Base-by-base conservation (phyloP, 2,113 vertebrate genomes). In the Aptenodytes forsteri region DNA sequence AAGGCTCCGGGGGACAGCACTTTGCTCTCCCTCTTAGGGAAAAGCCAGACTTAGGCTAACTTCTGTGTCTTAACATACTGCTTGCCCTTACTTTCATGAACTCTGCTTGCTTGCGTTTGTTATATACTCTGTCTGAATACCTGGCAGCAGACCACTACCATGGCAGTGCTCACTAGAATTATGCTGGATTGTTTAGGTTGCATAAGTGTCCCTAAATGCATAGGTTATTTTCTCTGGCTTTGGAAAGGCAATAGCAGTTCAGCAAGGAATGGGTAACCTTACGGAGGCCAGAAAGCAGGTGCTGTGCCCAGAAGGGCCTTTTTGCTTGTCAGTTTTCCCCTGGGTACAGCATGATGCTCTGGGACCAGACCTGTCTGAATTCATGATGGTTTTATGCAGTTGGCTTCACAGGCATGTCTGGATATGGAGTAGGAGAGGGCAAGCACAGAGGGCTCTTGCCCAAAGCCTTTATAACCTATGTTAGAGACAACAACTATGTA, bases 1-100 rank as follows among this genome's bases (percentile, higher is more conserved):
- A 95, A 91, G 70, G 91, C 94, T 94, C 66, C 11, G 0, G 87
- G 95, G 93, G 52, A 93, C 81, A 89, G 77, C 1, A 27, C 52
- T 94, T 89, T 94, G 34, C 89, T 89, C 49, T 70, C 7, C 3
- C 50, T 95, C 75, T 65, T 42, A 73, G 75, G 79, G 62, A 92
- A 90, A 84, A 92, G 16, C 34, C 73, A 79, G 81, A n/a, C 61
- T 76, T 65, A 59, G 40, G 21, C 70, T 66, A 36, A n/a, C 30
- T 77, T 77, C 36, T 90, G 49, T 36, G 19, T 61, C 65, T 67
- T 71, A 47, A n/a, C 38, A 20, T 9, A 11, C 26, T 80, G 38
- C 61, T 69, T 77, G 70, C 3, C 78, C 67, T 73, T 47, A 47
- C 40, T 91, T 79, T 47, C 58, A 52, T 1, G 4, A 76, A 54